Conservation (phyloP, 2,113 vertebrate species). For the Tyto alba region DNA sequence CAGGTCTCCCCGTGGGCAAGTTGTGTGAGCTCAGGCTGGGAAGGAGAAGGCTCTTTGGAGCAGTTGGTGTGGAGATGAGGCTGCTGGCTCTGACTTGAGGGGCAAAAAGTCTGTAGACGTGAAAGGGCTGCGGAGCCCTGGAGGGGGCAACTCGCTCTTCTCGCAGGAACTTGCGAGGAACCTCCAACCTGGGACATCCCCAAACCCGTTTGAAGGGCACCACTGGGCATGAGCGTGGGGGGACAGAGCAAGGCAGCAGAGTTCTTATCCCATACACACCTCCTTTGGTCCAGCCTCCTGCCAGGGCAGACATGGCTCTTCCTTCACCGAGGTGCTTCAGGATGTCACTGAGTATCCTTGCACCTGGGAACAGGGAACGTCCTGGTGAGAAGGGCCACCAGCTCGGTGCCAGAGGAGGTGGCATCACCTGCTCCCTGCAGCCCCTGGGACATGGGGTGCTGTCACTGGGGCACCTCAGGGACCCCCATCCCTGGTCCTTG, state of each 20-base stretch:
- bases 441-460: not conserved
- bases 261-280: not conserved
- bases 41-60: not conserved
- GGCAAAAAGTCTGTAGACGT: not conserved
- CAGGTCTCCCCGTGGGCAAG: not conserved
- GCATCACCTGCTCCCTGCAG: not conserved
- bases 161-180: not conserved
- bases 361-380: not conserved
- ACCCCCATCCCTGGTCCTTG: not conserved
- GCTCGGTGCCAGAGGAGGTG: not conserved
- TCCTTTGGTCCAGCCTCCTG: not conserved
- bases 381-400: not conserved
- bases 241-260: not conserved
- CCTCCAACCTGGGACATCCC: not conserved
- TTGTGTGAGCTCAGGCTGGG: not conserved
- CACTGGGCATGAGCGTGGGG: accelerated
- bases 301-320: not conserved
- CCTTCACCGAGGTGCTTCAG: not conserved
- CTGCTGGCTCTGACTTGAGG: not conserved
- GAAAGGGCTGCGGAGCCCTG: not conserved
- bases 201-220: not conserved
- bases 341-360: not conserved
- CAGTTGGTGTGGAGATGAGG: not conserved
- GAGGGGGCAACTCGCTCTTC: not conserved
- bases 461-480: not conserved